Evolutionary conservation across 37 sponge, comb jelly and placozoan genomes (phyloP), one percentile per base, ranked within the genome.

Genomic region (Halichondria panicea): DNA sequence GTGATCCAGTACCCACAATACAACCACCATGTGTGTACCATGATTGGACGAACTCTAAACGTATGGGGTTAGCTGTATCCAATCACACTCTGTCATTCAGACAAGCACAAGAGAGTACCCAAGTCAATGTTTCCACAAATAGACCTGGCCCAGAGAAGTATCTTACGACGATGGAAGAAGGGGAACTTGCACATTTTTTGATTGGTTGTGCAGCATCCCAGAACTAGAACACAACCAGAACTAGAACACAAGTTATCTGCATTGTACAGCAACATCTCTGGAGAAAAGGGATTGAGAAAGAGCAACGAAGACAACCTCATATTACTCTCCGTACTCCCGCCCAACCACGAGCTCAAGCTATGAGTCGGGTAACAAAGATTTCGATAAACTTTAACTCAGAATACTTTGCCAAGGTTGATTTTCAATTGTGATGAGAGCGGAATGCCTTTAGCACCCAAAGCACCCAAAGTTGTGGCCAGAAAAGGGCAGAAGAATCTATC

Each of bases 401-500:
- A 63, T 44, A 56, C 39, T 33, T 55, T 82, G 25, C 83, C 83
- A 39, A 36, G 4, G 4, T 54, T 22, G 22, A 63, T 71, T 43
- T 82, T 43, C 25, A 82, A 82, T 63, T 52, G 55, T 38, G 86
- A 84, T 41, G 72, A 84, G 55, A 77, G 42, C 2, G 79, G 86
- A 4, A 70, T 84, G 56, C 86, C 86, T 5, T 55, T 84, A 13
- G 55, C 79, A 2, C 68, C 4, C 11, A 13, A 43, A 19, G 36
- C 80, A 3, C 74, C 69, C 6, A 71, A 42, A 5, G 33, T 72
- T 65, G 63, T 86, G 2, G 57, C 76, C 9, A 5, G 37, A 12
- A 80, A 37, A 56, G 75, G 76, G 2, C 5, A 22, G 27, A 86
- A 64, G 28, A 70, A 86, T 34, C 72, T 70, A 6, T 4, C 50